These are phyloP conservation scores for Siderastrea radians DNA, from an alignment of 92 coral and sea anemone genomes.

Conservation along the genomic window DNA sequence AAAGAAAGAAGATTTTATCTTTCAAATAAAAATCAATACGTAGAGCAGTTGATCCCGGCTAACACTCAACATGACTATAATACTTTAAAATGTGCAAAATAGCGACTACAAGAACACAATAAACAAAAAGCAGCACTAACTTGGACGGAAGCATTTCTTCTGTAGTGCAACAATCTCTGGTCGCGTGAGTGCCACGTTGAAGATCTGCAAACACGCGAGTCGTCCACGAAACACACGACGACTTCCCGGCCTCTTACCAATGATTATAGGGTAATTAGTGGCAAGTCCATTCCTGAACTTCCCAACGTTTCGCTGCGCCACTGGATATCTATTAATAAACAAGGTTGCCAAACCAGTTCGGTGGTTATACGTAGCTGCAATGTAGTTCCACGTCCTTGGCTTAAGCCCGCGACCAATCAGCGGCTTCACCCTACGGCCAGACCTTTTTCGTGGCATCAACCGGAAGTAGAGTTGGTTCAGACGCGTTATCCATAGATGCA, in stretches of 20 bases:
- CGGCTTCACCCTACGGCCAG: slow-evolving; percentile 41
- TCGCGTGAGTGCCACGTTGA: slow-evolving; percentile 54
- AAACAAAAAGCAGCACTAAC: slow-evolving; percentile 4
- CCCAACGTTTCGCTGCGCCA: slow-evolving; percentile 77
- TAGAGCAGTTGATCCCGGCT: not conserved
- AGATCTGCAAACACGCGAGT: slow-evolving; percentile 72
- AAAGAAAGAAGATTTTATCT: no score
- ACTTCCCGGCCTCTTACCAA: slow-evolving; percentile 65
- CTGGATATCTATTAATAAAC: slow-evolving; percentile 77
- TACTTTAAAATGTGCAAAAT: not conserved
- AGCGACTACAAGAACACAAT: not conserved
- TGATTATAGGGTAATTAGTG: slow-evolving; percentile 81
- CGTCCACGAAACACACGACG: slow-evolving; percentile 78
- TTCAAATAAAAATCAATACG: no score
- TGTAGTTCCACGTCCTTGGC: slow-evolving; percentile 66
- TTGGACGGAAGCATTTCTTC: slow-evolving; percentile 40
- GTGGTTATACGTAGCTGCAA: slow-evolving; percentile 67
- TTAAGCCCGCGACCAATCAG: slow-evolving; percentile 53
- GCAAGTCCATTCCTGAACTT: slow-evolving; percentile 79
- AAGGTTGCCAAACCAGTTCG: slow-evolving; percentile 78
- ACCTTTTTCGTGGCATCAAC: slow-evolving; percentile 61
- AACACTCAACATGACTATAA: no score
- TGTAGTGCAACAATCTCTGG: slow-evolving; percentile 30
- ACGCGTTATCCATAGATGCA: slow-evolving; percentile 72
- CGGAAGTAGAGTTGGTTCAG: slow-evolving; percentile 68